These are phyloP conservation scores for Oryctolagus cuniculus DNA, from an alignment of 2,113 vertebrate species.

Conservation along the genomic window DNA sequence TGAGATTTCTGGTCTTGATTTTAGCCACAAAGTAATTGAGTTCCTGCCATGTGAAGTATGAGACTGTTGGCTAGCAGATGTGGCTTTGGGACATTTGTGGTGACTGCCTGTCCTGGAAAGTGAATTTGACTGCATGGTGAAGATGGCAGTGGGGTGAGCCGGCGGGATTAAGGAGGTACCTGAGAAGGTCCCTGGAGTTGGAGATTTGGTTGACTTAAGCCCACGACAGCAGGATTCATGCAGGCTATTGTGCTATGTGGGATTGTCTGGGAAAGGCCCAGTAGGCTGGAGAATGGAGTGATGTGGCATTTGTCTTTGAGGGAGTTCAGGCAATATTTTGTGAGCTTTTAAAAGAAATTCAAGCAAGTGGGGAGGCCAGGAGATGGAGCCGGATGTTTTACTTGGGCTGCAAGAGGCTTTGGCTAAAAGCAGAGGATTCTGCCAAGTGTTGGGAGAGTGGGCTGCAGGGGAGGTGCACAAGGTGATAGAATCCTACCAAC, in stretches of 20 bases:
- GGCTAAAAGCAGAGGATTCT: background rate
- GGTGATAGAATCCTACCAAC: background rate
- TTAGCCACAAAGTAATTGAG: background rate
- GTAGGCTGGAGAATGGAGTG: background rate
- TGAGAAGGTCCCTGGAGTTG: background rate
- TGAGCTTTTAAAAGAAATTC: slow-evolving; percentile 9
- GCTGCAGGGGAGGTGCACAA: background rate
- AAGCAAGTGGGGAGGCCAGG: background rate
- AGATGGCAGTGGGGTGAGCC: background rate
- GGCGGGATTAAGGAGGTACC: background rate
- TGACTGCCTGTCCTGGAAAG: background rate
- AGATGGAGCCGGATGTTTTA: slow-evolving; percentile 5
- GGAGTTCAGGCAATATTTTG: background rate
- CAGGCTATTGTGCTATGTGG: background rate
- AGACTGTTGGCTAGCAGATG: background rate
- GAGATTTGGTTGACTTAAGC: background rate
- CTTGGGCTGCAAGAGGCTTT: slow-evolving; percentile 1
- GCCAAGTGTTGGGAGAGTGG: background rate
- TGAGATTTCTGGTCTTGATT: slow-evolving; percentile 44
- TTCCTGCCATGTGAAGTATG: background rate
- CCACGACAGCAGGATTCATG: background rate
- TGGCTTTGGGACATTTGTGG: background rate
- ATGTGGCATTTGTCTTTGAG: background rate
- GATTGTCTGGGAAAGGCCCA: background rate
- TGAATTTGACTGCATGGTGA: background rate